Percentiles rank a stretch among this genome's conserved stretches.
Conservation (phyloP, 2,797 vertebrate genomes). For the Amblyopsis hoosieri region DNA sequence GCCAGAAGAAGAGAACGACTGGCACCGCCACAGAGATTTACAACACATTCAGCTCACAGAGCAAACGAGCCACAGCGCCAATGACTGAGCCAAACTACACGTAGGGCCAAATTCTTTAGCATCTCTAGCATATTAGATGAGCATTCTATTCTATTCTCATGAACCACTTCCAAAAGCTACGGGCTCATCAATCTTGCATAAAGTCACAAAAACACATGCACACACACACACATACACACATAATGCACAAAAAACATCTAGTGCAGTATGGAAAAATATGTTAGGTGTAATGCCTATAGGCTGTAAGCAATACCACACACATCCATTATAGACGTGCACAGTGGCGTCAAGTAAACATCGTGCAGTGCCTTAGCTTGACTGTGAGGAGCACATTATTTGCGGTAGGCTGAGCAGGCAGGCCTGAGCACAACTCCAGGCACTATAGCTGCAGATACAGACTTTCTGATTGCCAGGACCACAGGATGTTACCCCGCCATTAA, state of each 20-base stretch:
- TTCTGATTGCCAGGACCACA: neutral
- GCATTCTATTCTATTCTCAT: conserved; percentile 15
- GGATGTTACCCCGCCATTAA: neutral
- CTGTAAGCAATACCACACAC: conserved; percentile 15
- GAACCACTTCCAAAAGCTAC: too few relatives aligned
- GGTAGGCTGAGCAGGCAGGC: conserved; percentile 9
- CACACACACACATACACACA: conserved; percentile 35
- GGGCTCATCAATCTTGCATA: too few relatives aligned
- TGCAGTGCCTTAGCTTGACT: conserved; percentile 3
- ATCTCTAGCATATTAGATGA: conserved; percentile 32
- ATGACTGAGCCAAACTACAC: too few relatives aligned
- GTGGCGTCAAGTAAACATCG: conserved; percentile 18
- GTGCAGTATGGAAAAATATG: too few relatives aligned
- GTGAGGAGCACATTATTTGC: conserved; percentile 9
- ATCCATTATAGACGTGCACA: neutral
- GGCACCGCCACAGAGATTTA: conserved; percentile 43
- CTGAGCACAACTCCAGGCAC: conserved; percentile 4
- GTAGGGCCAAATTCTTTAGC: too few relatives aligned
- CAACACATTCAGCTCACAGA: conserved; percentile 23
- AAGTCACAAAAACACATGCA: conserved; percentile 1
- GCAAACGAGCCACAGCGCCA: neutral
- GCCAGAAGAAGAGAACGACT: conserved; percentile 31
- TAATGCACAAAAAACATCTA: conserved; percentile 8
- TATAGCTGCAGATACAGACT: neutral
- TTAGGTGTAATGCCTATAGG: neutral